Base-by-base conservation (phyloP, 2,888 invertebrate species). In the Tuta absoluta region DNA sequence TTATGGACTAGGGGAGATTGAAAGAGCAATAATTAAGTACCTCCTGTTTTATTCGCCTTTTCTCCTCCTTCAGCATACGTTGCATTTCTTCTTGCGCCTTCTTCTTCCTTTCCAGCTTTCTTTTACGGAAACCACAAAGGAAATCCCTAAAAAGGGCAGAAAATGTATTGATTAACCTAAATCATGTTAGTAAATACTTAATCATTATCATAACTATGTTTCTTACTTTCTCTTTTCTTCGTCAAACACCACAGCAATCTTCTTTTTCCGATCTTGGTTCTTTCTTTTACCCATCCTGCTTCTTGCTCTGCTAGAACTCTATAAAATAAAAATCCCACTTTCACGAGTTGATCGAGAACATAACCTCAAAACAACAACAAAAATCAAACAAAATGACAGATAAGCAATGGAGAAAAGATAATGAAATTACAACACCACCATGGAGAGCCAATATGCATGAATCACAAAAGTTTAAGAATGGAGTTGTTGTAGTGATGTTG, bases 121-220 rank as follows among this genome's bases (percentile, higher is more conserved):
- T 91, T 86, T 96, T 96, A 57, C 93, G 95, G 80, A 97, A 97
- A 1, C 97, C 96, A 69, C 95, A 95, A 33, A 97, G 84, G 79
- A 95, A 97, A 57, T 96, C 96, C 77, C 96, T 96, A 78, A 63
- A 92, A 82, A 63, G 14, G 11, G 21, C 2, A 49, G 8, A 49
- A 19, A 21, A 28, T 24, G 37, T 17, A 8, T 10, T 38, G 8
- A 38, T 21, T 2, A 38, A 10, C n/a, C n/a, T n/a, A 8, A 56
- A 33, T 14, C 5, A 33, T 28, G 2, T 3, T 28, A 14, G 17
- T n/a, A 19, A 58, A 58, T 37, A 58, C 5, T 24, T 19, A 19
- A 11, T 23, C 23, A 0, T 21, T 24, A 23, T 12, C 1, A 12
- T 3, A 51, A 7, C 53, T n/a, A 5, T 24, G 1, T 11, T 49